phyloP scores from a whole-genome alignment of 2,113 vertebrate genomes.

The Mesitornis unicolor region DNA sequence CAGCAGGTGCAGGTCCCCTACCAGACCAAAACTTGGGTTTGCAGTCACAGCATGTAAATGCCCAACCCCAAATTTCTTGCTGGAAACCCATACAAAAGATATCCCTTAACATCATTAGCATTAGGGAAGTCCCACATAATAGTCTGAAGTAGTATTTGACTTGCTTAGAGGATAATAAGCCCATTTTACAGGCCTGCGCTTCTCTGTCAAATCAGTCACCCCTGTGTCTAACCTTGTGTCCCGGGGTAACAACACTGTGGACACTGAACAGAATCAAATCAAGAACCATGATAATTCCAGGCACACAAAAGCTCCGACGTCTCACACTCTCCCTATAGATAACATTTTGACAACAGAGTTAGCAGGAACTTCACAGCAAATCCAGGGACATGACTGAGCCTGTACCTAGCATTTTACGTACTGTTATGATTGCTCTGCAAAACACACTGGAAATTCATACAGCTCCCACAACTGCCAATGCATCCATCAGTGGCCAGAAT shows the following conservation, averaged over 20 bases:
- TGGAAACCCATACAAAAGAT: background rate
- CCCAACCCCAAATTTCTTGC: background rate
- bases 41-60: accelerated
- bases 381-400: background rate
- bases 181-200: too few species aligned
- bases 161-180: background rate
- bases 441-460: background rate
- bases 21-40: background rate
- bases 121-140: background rate
- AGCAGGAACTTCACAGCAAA: background rate
- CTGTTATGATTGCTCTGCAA: background rate
- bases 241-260: accelerated
- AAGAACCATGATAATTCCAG: too few species aligned
- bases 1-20: background rate
- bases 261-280: background rate
- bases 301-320: too few species aligned
- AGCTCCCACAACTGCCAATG: background rate
- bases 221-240: accelerated
- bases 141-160: background rate
- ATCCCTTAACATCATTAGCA: background rate
- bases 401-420: background rate
- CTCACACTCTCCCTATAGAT: background rate
- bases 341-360: background rate
- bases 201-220: background rate
- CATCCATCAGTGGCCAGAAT: background rate